phyloP scores from a whole-genome alignment of 1,140 invertebrate genomes.

The Matsumurasca onukii region DNA sequence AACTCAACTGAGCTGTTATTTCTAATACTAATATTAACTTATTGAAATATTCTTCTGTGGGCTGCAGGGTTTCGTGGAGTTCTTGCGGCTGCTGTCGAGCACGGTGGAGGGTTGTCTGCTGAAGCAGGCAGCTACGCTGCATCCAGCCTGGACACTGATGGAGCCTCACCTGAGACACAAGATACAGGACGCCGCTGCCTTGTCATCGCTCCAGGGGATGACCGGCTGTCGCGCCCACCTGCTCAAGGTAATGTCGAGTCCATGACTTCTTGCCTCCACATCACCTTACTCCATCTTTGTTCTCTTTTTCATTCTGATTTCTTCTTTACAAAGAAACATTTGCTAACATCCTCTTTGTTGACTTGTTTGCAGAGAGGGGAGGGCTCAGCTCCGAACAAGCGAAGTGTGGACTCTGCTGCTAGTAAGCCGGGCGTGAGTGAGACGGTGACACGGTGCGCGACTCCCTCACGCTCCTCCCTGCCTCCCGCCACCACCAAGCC shows the following conservation, averaged over 20 bases:
- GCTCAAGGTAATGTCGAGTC: background rate
- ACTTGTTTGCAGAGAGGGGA: background rate
- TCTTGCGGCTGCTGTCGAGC: conserved; percentile 50
- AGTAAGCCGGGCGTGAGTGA: background rate
- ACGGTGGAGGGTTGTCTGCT: conserved; percentile 63
- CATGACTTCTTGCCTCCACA: background rate
- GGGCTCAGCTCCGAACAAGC: background rate
- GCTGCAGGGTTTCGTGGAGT: conserved; percentile 50
- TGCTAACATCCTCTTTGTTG: no score
- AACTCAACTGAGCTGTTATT: no score
- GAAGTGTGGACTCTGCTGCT: background rate
- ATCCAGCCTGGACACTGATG: conserved; percentile 63
- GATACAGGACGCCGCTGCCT: conserved; percentile 59
- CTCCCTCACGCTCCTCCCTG: background rate
- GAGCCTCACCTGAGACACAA: conserved; percentile 58
- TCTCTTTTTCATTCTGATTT: no score
- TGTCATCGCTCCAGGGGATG: conserved; percentile 53
- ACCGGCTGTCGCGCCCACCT: conserved; percentile 45
- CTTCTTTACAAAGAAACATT: no score
- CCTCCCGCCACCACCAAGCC: conserved; percentile 19
- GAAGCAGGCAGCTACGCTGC: conserved; percentile 59
- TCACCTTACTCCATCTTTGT: no score
- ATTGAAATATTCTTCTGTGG: no score
- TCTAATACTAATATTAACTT: no score
- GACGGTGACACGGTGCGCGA: background rate